These are phyloP conservation scores for Eupithecia pulchellata DNA, from an alignment of 2,888 invertebrate genomes.

Conservation along the genomic window DNA sequence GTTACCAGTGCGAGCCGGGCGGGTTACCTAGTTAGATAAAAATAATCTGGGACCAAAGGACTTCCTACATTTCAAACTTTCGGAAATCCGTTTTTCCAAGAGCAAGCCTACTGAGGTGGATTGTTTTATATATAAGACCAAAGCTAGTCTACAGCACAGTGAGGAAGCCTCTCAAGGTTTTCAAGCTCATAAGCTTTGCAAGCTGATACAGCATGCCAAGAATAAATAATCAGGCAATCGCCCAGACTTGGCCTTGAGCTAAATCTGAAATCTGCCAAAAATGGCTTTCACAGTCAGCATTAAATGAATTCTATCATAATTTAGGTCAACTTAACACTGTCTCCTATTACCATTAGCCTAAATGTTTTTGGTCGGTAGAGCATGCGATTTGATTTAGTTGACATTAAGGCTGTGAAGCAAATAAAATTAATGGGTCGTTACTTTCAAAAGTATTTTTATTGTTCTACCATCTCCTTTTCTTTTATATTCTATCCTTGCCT, in stretches of 20 bases:
- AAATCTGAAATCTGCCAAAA: conserved; percentile 1
- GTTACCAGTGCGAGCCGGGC: background rate
- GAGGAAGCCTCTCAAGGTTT: background rate
- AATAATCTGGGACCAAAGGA: background rate
- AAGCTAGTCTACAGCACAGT: background rate
- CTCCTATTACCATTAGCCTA: conserved; percentile 21
- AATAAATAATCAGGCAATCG: background rate
- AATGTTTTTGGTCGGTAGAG: conserved; percentile 15
- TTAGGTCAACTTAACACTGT: conserved; percentile 24
- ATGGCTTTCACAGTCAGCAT: conserved; percentile 4
- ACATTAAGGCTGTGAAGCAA: background rate
- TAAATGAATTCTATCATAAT: conserved; percentile 14
- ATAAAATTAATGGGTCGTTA: background rate
- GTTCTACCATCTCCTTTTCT: background rate
- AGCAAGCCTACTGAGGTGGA: background rate
- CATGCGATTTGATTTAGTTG: conserved; percentile 20
- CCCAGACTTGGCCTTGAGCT: background rate
- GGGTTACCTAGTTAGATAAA: background rate
- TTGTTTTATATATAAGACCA: background rate
- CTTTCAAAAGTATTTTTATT: background rate
- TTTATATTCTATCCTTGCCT: background rate
- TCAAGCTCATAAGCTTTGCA: background rate
- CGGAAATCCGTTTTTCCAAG: background rate
- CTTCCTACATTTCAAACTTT: background rate
- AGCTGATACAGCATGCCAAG: background rate